Evolutionary conservation across 2,797 vertebrate species (phyloP).

Genomic region (Malurus splendens): DNA sequence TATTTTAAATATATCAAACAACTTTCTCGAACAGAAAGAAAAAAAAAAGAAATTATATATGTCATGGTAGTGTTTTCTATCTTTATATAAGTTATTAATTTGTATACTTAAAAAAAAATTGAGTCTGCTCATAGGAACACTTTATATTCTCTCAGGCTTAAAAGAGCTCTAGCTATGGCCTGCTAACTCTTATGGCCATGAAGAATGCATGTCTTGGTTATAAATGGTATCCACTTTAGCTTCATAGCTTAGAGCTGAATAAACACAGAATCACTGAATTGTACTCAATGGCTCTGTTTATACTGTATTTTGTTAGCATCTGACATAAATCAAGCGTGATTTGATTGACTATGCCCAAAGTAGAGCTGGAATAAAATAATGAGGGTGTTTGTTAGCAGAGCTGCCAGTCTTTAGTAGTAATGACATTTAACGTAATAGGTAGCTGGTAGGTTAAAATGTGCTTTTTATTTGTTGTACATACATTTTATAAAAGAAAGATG

Average conservation of each 20-base stretch:
- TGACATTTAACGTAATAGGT: constrained; percentile 61
- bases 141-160: constrained; percentile 48
- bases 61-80: constrained; percentile 17
- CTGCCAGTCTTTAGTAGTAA: constrained; percentile 59
- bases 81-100: constrained; percentile 60
- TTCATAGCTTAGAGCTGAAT: constrained; percentile 60
- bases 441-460: constrained; percentile 62
- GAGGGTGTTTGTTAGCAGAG: constrained; percentile 51
- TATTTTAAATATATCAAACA: constrained; percentile 33
- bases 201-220: constrained; percentile 63
- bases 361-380: constrained; percentile 58
- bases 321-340: constrained; percentile 59
- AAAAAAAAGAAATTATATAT: background rate
- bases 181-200: constrained; percentile 63
- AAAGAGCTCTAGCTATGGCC: constrained; percentile 55
- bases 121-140: background rate
- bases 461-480: constrained; percentile 64
- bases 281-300: constrained; percentile 63
- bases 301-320: constrained; percentile 67
- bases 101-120: constrained; percentile 44
- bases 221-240: constrained; percentile 67
- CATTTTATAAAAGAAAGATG: constrained; percentile 66
- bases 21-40: constrained; percentile 16
- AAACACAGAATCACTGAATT: constrained; percentile 66
- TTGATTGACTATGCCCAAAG: constrained; percentile 61